Conservation (phyloP, 2,797 vertebrate species). For the Rhabdomys pumilio region DNA sequence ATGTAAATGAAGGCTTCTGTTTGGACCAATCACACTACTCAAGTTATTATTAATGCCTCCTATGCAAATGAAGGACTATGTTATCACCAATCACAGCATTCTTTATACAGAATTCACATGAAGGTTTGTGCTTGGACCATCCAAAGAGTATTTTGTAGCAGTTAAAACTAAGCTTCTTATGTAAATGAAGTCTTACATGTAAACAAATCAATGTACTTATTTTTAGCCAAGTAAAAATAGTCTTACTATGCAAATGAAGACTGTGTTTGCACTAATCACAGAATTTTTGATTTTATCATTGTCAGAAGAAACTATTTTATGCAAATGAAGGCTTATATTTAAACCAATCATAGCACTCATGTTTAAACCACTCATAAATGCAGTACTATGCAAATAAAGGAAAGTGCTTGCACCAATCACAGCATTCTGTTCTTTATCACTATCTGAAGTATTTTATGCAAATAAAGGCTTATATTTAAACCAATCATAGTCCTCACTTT, state of each 20-base stretch:
- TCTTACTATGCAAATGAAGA: too few species aligned
- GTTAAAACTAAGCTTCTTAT: background rate
- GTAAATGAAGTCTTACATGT: background rate
- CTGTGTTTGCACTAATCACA: background rate
- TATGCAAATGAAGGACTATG: too few species aligned
- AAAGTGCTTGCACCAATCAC: background rate
- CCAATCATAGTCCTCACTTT: too few species aligned
- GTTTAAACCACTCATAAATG: background rate
- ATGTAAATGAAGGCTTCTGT: background rate
- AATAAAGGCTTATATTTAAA: too few species aligned
- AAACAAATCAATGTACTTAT: too few species aligned
- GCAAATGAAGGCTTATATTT: background rate
- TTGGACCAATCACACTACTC: background rate
- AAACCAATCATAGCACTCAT: background rate
- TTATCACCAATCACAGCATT: background rate
- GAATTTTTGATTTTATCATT: background rate
- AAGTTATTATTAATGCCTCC: too few species aligned
- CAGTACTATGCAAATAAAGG: background rate
- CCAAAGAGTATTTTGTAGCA: background rate
- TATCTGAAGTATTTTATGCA: too few species aligned
- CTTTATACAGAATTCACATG: too few species aligned
- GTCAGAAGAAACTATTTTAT: too few species aligned
- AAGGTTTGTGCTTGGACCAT: background rate
- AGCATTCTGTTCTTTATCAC: background rate
- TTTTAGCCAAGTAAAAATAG: too few species aligned